Percentiles rank a stretch among this genome's conserved stretches.
Conservation (phyloP, 2,113 vertebrate species). For the Salvelinus sp. region DNA sequence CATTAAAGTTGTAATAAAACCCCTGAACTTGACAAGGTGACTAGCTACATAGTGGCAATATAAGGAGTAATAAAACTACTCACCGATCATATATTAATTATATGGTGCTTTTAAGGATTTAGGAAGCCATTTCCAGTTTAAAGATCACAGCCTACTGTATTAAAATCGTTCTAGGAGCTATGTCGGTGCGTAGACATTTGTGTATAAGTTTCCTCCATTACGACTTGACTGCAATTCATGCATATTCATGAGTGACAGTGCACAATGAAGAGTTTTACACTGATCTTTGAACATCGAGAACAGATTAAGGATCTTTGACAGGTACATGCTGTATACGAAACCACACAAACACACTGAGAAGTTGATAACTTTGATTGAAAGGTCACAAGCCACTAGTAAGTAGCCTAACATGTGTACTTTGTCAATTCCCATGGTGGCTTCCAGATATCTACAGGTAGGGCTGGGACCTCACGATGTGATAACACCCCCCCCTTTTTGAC, state of each 20-base stretch:
- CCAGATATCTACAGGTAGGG: no score
- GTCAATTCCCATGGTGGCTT: no score
- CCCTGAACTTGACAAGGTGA: slow-evolving; percentile 74
- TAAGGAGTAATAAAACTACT: slow-evolving; percentile 67
- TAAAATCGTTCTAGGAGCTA: slow-evolving; percentile 43
- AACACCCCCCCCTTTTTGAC: no score
- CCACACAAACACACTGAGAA: no score
- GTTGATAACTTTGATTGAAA: no score
- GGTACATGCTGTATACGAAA: not conserved
- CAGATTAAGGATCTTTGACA: not conserved
- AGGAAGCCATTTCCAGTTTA: slow-evolving; percentile 58
- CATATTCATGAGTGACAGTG: slow-evolving; percentile 11
- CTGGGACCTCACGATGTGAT: no score
- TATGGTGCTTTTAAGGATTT: slow-evolving; percentile 58
- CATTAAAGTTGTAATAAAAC: slow-evolving; percentile 70
- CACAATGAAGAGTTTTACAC: not conserved
- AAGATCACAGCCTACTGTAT: slow-evolving; percentile 52
- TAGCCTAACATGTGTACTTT: no score
- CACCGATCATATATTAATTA: slow-evolving; percentile 72
- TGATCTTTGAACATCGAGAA: not conserved
- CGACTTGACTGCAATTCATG: not conserved
- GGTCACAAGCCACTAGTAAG: no score
- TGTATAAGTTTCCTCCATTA: not conserved
- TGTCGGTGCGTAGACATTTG: slow-evolving; percentile 45
- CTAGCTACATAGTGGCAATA: slow-evolving; percentile 62